Evolutionary conservation across 2,113 vertebrate species (phyloP).

Genomic region (Nothocercus nigrocapillus): DNA sequence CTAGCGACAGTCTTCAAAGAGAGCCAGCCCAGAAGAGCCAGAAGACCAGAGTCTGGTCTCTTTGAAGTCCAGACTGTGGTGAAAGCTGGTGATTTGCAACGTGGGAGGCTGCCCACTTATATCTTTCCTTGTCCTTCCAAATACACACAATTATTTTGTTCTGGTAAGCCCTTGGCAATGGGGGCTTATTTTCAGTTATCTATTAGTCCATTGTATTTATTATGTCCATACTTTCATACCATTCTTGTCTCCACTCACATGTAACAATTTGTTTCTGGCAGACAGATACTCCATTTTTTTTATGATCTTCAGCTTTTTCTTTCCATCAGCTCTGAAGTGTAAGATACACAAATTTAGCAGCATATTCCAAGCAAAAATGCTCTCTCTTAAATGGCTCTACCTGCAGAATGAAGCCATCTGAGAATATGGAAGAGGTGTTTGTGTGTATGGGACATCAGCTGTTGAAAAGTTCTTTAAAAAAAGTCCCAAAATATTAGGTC

Average conservation of each 20-base stretch:
- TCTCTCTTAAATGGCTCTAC: neutral
- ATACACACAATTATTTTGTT: neutral
- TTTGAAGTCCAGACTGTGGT: accelerated
- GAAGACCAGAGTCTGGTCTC: neutral
- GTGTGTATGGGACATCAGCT: neutral
- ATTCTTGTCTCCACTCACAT: neutral
- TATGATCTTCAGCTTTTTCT: neutral
- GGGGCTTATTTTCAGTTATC: neutral
- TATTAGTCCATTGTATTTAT: neutral
- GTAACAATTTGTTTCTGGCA: neutral
- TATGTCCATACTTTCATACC: neutral
- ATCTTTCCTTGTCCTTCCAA: accelerated
- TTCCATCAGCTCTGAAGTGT: neutral
- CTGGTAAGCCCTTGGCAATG: neutral
- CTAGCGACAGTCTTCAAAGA: neutral
- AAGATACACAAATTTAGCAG: neutral
- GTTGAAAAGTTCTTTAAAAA: neutral
- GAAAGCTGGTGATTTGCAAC: neutral
- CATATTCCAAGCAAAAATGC: neutral
- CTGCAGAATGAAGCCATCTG: neutral
- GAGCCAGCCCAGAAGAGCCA: too few species aligned
- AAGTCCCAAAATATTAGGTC: neutral
- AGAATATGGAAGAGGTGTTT: neutral
- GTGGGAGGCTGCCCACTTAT: neutral
- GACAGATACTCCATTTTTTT: neutral